Percentiles rank a stretch among this genome's conserved stretches.
These are phyloP conservation scores for Gallinago media DNA, from an alignment of 2,113 vertebrate species.

Conservation along the genomic window DNA sequence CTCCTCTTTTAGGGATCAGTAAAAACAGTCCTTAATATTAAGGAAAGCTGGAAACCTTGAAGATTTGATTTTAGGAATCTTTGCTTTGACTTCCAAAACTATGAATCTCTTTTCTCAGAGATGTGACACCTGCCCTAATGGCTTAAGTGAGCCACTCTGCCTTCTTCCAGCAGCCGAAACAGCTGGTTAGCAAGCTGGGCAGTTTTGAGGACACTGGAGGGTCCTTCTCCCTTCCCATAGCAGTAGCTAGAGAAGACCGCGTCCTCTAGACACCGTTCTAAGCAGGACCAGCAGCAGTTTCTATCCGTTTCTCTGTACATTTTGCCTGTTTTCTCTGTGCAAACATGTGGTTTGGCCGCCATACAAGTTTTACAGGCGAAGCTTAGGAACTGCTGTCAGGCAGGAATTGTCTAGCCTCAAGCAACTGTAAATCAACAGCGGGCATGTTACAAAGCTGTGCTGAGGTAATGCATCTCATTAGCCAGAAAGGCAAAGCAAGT, in stretches of 20 bases:
- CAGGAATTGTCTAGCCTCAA: slow-evolving; percentile 44
- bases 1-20: background rate
- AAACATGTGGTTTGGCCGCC: slow-evolving; percentile 29
- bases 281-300: background rate
- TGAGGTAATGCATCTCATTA: slow-evolving; percentile 7
- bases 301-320: background rate
- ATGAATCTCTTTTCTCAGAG: background rate
- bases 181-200: background rate
- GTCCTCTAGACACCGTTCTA: background rate
- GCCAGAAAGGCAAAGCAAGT: slow-evolving; percentile 11
- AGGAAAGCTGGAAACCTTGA: background rate
- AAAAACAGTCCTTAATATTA: background rate
- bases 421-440: slow-evolving; percentile 43
- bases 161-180: slow-evolving; percentile 6
- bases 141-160: background rate
- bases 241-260: background rate
- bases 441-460: background rate
- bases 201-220: background rate
- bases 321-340: background rate
- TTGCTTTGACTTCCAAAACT: slow-evolving; percentile 18
- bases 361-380: background rate
- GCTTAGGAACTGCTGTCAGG: slow-evolving; percentile 22
- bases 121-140: background rate
- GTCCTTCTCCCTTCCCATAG: background rate
- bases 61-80: background rate